Evolutionary conservation across 2,888 invertebrate genomes (phyloP), one percentile per base, ranked within the genome.

Genomic region (Nomada flava): DNA sequence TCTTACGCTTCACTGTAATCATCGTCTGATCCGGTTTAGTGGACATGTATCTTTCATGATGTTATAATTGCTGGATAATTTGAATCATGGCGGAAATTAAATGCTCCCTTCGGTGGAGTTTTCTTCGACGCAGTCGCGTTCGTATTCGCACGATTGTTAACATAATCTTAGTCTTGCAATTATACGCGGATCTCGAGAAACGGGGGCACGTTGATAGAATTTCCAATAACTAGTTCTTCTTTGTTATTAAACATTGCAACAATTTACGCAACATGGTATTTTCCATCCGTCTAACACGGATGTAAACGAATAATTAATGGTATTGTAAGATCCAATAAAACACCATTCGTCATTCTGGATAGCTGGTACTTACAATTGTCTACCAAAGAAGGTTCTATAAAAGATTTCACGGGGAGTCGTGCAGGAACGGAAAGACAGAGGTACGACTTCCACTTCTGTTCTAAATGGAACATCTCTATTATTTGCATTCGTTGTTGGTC

Each of bases 401-500:
- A 11, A 47, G 47, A 47, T 47, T 47, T 15, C 47, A 47, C 68
- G 68, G 57, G 79, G 79, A 79, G 55, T 9, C n/a, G 53, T 26
- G 29, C 18, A 20, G 36, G n/a, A 23, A 63, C 52, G 65, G 79
- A 72, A 79, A 69, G 63, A 79, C 44, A 13, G 67, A 52, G 68
- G 13, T 26, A 23, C 55, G 50, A 50, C 79, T 64, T 68, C 79
- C 77, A 79, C 50, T 13, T 13, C 29, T 18, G 52, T 36, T n/a
- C 29, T 7, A 47, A 29, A 23, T 53, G 53, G n/a, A 59, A 64
- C 36, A 73, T 60, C 47, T 63, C 20, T 11, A 67, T 82, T 82
- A 67, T 82, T 82, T 82, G 62, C 77, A 70, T 76, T 62, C 76
- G 75, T 20, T 20, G 81, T 62, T 62, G 82, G 63, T 44, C 57